Base-by-base conservation (phyloP, 2,797 vertebrate genomes). In the Hafferia zeledoni region DNA sequence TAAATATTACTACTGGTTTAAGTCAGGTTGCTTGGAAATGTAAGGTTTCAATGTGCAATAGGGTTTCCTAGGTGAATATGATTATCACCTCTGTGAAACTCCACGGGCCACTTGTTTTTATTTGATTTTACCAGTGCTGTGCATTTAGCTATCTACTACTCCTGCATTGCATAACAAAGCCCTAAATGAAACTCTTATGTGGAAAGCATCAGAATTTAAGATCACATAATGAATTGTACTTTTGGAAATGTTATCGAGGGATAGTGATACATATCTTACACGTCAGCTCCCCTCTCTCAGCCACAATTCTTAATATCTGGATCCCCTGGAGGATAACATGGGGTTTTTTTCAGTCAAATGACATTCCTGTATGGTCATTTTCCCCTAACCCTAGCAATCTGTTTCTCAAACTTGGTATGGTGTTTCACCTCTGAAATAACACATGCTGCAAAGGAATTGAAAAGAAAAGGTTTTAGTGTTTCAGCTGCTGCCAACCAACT, bases 371-470 rank as follows among this genome's bases (percentile, higher is more conserved):
- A 44, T 11, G 20, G 46, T 64, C 30, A 53, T 56, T 89, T 87
- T 63, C 31, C 19, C 30, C 43, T 72, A 90, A 82, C 11, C 25
- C 8, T 71, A 55, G 9, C 23, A 81, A 55, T 43, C 43, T 69
- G 11, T 86, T 90, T 89, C 39, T 77, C 53, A 63, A 35, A 63
- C 14, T 75, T 60, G 15, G 18, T 80, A 35, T 41, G 33, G 24
- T 60, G 39, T 75, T 92, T 96, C 79, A 94, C 49, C 83, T 90
- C 92, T 56, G 79, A 87, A 94, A 87, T n/a, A 86, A 74, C 33
- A 79, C n/a, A 49, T 71, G 52, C 35, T 78, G 24, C 41, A 87
- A 89, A 69, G 43, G 27, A 77, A 92, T 17, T 65, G 14, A 75
- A 94, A 92, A 85, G 10, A 87, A 47, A 57, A 87, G 35, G 15